These are phyloP conservation scores for Sus scrofa DNA, from an alignment of 2,113 vertebrate species.

Conservation along the genomic window DNA sequence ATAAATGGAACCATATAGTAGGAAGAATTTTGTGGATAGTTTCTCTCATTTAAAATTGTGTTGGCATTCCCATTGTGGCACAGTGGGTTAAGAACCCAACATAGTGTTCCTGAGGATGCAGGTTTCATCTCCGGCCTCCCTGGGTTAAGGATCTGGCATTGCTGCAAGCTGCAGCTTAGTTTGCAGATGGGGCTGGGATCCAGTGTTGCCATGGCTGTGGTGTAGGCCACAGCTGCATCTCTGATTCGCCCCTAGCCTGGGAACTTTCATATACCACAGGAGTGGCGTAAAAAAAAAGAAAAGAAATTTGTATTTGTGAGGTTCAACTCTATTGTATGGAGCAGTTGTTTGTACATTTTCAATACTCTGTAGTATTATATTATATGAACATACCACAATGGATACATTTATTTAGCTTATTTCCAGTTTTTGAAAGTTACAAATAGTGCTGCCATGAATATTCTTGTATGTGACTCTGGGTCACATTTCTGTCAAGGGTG, in stretches of 20 bases:
- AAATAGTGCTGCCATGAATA: slow-evolving; percentile 5
- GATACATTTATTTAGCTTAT: not conserved
- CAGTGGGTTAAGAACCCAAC: no score
- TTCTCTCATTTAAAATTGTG: slow-evolving; percentile 30
- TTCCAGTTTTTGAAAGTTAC: not conserved
- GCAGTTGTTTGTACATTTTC: not conserved
- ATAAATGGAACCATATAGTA: not conserved
- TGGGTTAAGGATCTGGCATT: no score
- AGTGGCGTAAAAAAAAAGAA: no score
- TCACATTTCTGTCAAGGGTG: not conserved
- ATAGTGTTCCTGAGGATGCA: no score
- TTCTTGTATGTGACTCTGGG: slow-evolving; percentile 25
- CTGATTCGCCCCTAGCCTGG: no score
- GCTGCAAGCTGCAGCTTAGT: no score
- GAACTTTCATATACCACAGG: no score
- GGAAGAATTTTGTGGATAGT: not conserved
- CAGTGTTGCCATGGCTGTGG: no score
- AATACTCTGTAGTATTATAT: not conserved
- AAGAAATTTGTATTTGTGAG: not conserved
- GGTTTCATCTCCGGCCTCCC: no score
- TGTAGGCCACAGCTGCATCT: no score
- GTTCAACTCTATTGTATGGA: not conserved
- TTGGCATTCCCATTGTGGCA: not conserved
- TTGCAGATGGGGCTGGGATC: no score
- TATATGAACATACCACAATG: not conserved